Evolutionary conservation across 1,140 invertebrate genomes (phyloP).

Genomic region (Macrostomum lignano): DNA sequence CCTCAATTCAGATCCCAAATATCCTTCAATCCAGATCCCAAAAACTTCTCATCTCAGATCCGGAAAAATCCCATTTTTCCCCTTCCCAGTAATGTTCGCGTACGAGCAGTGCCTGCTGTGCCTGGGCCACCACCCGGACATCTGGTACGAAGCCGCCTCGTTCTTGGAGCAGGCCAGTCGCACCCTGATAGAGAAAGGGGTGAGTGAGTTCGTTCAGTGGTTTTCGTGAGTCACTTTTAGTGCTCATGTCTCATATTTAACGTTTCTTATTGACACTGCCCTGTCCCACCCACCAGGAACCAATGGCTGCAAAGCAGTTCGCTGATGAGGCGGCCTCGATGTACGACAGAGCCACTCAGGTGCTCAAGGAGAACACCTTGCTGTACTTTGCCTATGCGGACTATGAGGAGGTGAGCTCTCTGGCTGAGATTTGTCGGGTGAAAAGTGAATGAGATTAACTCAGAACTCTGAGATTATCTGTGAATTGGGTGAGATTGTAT

Average conservation of each 20-base stretch:
- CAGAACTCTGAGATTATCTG: neutral
- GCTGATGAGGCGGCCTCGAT: constrained; percentile 71
- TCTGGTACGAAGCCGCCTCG: constrained; percentile 90
- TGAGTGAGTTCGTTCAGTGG: constrained; percentile 8
- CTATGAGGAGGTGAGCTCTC: constrained; percentile 51
- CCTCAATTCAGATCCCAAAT: too few species aligned
- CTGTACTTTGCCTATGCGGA: constrained; percentile 92
- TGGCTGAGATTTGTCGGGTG: too few species aligned
- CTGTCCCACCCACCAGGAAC: too few species aligned
- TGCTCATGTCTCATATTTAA: too few species aligned
- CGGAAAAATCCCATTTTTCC: too few species aligned
- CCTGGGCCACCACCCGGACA: constrained; percentile 78
- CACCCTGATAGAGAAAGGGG: constrained; percentile 67
- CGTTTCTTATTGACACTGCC: too few species aligned
- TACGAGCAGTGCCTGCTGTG: constrained; percentile 88
- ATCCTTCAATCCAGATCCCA: too few species aligned
- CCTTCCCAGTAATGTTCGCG: constrained; percentile 60
- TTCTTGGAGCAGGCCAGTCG: constrained; percentile 76
- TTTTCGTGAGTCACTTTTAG: too few species aligned
- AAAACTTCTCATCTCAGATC: too few species aligned
- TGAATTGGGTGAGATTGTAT: neutral
- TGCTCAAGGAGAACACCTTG: constrained; percentile 63
- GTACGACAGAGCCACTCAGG: constrained; percentile 50
- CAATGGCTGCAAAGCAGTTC: constrained; percentile 59
- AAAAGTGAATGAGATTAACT: neutral